A percentile compares a stretch with the other conserved stretches of the same genome.
Evolutionary conservation across 2,888 invertebrate genomes (phyloP).

Genomic region (Gortyna flavago): DNA sequence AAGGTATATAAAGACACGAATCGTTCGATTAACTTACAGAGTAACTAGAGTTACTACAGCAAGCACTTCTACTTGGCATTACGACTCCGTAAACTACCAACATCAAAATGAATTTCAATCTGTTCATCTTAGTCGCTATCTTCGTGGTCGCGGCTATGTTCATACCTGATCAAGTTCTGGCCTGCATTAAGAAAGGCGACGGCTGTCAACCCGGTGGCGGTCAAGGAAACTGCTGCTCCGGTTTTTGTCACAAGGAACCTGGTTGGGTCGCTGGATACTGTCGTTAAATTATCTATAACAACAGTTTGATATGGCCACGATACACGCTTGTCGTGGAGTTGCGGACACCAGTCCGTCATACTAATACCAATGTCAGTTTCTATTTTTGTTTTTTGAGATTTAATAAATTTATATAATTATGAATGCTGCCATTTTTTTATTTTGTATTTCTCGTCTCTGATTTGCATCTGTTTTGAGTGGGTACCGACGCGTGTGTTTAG

Average conservation of each 20-base stretch:
- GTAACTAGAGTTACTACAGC: background rate
- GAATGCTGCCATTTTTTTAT: background rate
- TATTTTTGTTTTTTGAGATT: background rate
- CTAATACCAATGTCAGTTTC: background rate
- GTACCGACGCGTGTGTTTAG: background rate
- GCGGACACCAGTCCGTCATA: background rate
- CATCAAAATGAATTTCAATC: constrained; percentile 2
- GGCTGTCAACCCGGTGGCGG: constrained; percentile 9
- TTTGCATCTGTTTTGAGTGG: background rate
- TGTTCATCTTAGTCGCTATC: background rate
- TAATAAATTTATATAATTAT: background rate
- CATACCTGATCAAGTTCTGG: constrained; percentile 5
- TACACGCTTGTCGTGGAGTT: background rate
- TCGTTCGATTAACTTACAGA: background rate
- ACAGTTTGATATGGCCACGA: background rate
- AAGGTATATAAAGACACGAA: background rate
- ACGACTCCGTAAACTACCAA: background rate
- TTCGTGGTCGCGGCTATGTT: constrained; percentile 7
- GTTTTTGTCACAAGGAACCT: constrained; percentile 4
- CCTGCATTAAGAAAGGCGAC: background rate
- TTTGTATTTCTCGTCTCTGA: background rate
- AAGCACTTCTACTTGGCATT: background rate
- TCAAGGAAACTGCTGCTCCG: constrained; percentile 12
- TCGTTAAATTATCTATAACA: background rate
- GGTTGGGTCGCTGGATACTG: constrained; percentile 5